phyloP scores from a whole-genome alignment of 2,797 vertebrate genomes.

The Centropyge bicolor region DNA sequence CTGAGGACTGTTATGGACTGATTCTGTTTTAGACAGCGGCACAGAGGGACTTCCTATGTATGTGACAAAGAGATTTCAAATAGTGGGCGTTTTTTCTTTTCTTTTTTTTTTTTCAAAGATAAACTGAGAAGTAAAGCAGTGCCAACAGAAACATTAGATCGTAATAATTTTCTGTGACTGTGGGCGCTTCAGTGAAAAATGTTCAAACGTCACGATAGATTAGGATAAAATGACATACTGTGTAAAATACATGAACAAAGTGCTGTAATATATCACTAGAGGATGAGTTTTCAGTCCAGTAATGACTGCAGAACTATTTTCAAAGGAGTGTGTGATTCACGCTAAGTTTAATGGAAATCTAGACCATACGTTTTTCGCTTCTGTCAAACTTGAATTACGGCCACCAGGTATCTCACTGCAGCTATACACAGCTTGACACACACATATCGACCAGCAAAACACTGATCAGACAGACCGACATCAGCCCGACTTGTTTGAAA shows the following conservation, averaged over 20 bases:
- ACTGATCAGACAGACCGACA: constrained; percentile 47
- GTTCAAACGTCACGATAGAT: constrained; percentile 11
- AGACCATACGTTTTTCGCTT: background rate
- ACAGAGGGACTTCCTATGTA: constrained; percentile 1
- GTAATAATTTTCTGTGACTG: background rate
- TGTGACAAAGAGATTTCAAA: constrained; percentile 38
- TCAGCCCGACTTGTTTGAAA: constrained; percentile 20
- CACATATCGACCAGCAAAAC: constrained; percentile 41
- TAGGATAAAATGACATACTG: background rate
- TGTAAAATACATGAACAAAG: background rate
- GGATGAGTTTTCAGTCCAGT: background rate
- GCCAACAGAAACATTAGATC: too few relatives aligned
- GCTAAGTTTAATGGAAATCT: constrained; percentile 11
- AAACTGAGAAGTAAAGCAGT: background rate
- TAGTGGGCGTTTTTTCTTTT: background rate
- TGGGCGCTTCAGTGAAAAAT: background rate
- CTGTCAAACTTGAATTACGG: constrained; percentile 37
- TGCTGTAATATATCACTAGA: background rate
- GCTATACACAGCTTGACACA: constrained; percentile 28
- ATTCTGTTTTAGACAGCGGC: constrained; percentile 34
- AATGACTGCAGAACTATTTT: background rate
- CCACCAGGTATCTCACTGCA: constrained; percentile 33
- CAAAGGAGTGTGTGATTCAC: constrained; percentile 3
- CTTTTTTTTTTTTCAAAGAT: constrained; percentile 20
- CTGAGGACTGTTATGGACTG: constrained; percentile 30